Base-by-base conservation (phyloP, 2,113 vertebrate species). In the Pantherophis guttatus region DNA sequence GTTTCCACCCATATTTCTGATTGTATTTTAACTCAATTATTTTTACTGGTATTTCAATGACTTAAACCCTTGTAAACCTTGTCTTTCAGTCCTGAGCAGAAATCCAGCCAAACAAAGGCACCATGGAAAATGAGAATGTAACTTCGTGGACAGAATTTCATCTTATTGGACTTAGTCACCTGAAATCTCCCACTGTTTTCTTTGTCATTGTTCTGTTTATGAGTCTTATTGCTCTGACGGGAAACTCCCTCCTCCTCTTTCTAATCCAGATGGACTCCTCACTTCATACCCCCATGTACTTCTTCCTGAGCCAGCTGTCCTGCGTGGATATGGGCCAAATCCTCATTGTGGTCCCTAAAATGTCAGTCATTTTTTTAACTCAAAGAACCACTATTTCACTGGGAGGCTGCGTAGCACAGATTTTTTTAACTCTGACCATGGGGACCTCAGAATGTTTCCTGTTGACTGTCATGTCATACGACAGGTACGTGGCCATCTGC, bases 221-320 rank as follows among this genome's bases (percentile, higher is more conserved):
- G 70, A 93, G 92, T 52, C 5, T 93, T 8, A 91, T 94, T 86
- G 95, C 95, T 11, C 19, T 96, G 23, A 58, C 24, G 1, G 87
- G 94, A 10, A 96, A 96, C 1, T 8, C 93, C 8, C 57, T 93
- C 90, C 95, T 95, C 90, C 91, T 95, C 19, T 44, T 85, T 44
- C 94, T 96, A 50, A 96, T 96, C 26, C 89, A 29, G 3, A 4
- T 86, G n/a, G 93, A 96, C 29, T 86, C 93, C 12, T n/a, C 0
- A 5, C 95, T 96, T 3, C 94, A 94, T 85, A 95, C 91, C 0
- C 94, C 96, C 2, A 95, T 96, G 95, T 95, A 96, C 44, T 95
- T 95, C 62, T 89, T 95, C 90, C 93, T 96, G 17, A 93, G 94
- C n/a, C 95, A 96, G 3, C 92, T 96, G 10, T 94, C 95, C 54